Conservation (phyloP, 2,797 vertebrate genomes). For the Lepus oiostolus region DNA sequence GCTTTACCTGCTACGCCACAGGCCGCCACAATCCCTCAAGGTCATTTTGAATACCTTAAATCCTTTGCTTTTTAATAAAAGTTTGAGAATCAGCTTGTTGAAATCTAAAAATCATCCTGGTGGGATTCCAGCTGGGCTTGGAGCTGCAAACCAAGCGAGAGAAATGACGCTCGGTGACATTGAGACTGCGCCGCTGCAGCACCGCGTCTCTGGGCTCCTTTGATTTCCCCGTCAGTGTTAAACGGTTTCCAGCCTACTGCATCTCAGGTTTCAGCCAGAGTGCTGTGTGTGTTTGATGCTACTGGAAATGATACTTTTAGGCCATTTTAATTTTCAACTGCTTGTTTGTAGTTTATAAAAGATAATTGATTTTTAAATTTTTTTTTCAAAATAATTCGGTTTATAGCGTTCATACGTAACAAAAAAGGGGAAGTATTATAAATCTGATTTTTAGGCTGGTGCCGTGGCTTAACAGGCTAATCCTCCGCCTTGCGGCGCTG, state of each 20-base stretch:
- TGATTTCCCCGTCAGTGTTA: not conserved
- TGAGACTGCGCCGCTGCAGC: not conserved
- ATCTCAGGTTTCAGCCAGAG: slow-evolving; percentile 2
- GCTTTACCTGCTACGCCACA: no score
- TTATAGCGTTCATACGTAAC: slow-evolving; percentile 89
- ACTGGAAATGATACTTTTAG: not conserved
- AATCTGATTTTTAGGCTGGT: slow-evolving; percentile 54
- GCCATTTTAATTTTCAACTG: not conserved
- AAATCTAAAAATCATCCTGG: not conserved
- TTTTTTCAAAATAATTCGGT: slow-evolving; percentile 90
- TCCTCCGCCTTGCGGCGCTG: no score
- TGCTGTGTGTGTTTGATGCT: not conserved
- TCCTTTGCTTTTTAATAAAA: not conserved
- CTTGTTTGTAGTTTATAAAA: slow-evolving; percentile 16
- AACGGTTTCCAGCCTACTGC: not conserved
- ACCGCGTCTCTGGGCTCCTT: not conserved
- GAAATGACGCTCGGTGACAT: not conserved
- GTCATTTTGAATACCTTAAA: not conserved
- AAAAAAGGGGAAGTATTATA: slow-evolving; percentile 87
- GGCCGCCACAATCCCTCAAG: not conserved
- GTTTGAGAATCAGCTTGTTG: not conserved
- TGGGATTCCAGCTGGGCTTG: not conserved
- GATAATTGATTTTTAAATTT: slow-evolving; percentile 8
- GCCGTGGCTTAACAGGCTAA: no score
- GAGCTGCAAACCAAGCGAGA: not conserved